Percentiles rank a stretch among this genome's conserved stretches.
Evolutionary conservation across 1,140 invertebrate genomes (phyloP).

Genomic region (Maconellicoccus hirsutus): DNA sequence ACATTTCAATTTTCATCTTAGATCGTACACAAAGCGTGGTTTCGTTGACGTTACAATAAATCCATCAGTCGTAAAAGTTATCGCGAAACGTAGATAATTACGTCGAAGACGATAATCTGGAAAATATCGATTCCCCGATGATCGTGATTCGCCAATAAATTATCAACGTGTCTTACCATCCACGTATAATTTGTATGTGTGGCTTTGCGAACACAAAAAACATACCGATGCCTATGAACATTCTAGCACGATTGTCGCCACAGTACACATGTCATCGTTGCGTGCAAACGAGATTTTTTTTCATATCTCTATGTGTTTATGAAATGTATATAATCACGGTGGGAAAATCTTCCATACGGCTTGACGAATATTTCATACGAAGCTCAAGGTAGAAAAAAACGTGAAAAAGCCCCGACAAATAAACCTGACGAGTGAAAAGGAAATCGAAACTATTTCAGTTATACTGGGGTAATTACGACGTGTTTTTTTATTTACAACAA

Average conservation of each 20-base stretch:
- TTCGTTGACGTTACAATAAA: no score
- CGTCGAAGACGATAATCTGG: no score
- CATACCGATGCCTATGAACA: not conserved
- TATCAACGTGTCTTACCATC: not conserved
- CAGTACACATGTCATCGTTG: not conserved
- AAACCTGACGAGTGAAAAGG: not conserved
- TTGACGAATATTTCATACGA: not conserved
- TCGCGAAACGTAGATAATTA: no score
- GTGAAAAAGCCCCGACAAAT: not conserved
- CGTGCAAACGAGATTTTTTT: not conserved
- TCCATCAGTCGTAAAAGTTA: no score
- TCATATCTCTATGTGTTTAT: not conserved
- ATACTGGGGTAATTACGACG: not conserved
- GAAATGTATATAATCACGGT: not conserved
- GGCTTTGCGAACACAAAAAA: not conserved
- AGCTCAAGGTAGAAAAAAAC: not conserved
- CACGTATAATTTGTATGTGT: not conserved
- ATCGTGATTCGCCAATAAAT: no score
- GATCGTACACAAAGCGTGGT: no score
- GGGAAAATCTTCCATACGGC: not conserved
- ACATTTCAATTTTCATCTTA: not conserved
- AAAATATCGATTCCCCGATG: no score
- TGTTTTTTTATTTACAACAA: not conserved
- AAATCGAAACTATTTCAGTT: not conserved
- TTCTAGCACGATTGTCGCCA: not conserved